Evolutionary conservation across 35 echinoderm and acorn worm species (phyloP).

Genomic region (Strongylocentrotus purpuratus): DNA sequence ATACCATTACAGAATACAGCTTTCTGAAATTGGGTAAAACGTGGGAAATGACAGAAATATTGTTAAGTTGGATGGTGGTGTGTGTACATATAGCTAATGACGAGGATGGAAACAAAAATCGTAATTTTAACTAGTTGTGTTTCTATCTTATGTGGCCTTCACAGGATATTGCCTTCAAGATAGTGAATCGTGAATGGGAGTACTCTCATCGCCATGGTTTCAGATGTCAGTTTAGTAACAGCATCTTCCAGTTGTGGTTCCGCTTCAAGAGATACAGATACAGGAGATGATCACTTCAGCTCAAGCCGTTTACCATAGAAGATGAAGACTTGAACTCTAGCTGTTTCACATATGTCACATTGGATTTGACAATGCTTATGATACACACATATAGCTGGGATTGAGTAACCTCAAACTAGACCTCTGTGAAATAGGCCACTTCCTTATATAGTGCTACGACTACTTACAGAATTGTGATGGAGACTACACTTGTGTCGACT

Average conservation of each 20-base stretch:
- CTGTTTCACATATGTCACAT: background rate
- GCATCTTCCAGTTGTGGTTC: slow-evolving; percentile 98
- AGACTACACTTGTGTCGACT: too few relatives aligned
- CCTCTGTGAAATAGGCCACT: too few relatives aligned
- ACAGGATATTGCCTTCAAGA: slow-evolving; percentile 99
- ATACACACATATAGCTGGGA: too few relatives aligned
- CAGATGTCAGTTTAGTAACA: slow-evolving; percentile 95
- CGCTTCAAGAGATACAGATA: slow-evolving; percentile 95
- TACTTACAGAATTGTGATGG: too few relatives aligned
- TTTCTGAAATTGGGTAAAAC: background rate
- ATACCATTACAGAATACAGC: background rate
- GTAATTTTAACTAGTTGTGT: background rate
- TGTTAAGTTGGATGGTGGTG: background rate
- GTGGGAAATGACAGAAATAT: background rate
- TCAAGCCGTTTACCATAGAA: background rate
- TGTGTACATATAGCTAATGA: background rate
- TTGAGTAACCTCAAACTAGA: background rate
- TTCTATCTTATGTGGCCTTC: background rate
- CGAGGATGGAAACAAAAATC: background rate
- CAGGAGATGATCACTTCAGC: slow-evolving; percentile 60
- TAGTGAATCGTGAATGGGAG: slow-evolving; percentile 98
- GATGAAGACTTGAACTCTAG: background rate
- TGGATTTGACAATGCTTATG: too few relatives aligned
- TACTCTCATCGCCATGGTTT: slow-evolving; percentile 95
- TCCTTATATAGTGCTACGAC: too few relatives aligned